These are phyloP conservation scores for Drosophila nigromelanica DNA, from an alignment of 1,140 invertebrate genomes.

Conservation along the genomic window DNA sequence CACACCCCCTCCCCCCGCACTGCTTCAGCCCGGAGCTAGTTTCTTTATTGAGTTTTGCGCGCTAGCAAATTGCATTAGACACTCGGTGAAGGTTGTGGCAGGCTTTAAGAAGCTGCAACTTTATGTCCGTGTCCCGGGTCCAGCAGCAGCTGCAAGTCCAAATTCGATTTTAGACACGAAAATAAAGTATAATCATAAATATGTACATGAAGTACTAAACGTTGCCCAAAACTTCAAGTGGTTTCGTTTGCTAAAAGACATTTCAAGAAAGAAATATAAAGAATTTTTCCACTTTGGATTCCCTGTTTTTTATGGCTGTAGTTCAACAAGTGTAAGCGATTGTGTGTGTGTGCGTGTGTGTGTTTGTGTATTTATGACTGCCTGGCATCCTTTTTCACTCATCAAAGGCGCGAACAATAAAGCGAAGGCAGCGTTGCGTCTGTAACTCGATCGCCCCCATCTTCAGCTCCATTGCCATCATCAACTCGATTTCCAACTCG, in stretches of 20 bases:
- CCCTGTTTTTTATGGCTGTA: constrained; percentile 16
- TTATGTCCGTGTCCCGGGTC: not conserved
- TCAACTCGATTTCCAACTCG: constrained; percentile 22
- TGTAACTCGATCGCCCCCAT: constrained; percentile 68
- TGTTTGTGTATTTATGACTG: constrained; percentile 16
- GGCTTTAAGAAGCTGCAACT: constrained; percentile 36
- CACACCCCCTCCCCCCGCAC: not conserved
- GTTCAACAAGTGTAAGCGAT: constrained; percentile 56
- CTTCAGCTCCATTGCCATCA: constrained; percentile 6
- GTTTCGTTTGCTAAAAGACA: constrained; percentile 20
- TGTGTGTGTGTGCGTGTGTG: not conserved
- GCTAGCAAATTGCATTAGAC: constrained; percentile 79
- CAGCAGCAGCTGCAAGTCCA: constrained; percentile 42
- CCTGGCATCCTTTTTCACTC: constrained; percentile 68
- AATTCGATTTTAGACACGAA: constrained; percentile 56
- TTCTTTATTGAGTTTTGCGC: constrained; percentile 76
- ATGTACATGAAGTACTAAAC: constrained; percentile 23
- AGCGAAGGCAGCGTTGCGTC: constrained; percentile 23
- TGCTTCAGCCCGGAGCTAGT: constrained; percentile 17
- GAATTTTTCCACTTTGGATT: constrained; percentile 6
- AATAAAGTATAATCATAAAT: constrained; percentile 57
- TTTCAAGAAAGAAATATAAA: constrained; percentile 12
- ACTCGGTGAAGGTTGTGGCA: constrained; percentile 49
- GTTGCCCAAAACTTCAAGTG: constrained; percentile 42
- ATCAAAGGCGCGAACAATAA: constrained; percentile 51